Percentiles rank a stretch among this genome's conserved stretches.
Evolutionary conservation across 2,113 vertebrate species (phyloP).

Genomic region (Salminus brasiliensis): DNA sequence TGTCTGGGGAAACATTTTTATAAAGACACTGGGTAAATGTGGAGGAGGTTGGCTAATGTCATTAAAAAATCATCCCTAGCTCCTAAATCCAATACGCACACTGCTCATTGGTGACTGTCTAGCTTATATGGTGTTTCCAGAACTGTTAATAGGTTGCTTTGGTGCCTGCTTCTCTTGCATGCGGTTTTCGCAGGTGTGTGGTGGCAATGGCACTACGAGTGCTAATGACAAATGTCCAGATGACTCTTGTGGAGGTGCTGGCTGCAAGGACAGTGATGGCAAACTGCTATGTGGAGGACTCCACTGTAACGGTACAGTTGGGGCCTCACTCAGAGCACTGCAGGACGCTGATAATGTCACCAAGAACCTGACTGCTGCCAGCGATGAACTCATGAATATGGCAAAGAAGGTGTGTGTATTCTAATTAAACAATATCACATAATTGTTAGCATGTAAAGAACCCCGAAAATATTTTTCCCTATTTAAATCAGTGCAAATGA

Average conservation of each 20-base stretch:
- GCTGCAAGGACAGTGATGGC: conserved; percentile 73
- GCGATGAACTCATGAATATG: conserved; percentile 69
- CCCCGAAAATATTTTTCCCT: no score
- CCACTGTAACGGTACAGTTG: conserved; percentile 76
- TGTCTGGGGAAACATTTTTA: background rate
- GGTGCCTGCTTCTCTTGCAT: background rate
- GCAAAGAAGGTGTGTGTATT: conserved; percentile 74
- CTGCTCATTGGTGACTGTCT: no score
- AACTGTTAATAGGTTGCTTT: background rate
- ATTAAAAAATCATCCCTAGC: background rate
- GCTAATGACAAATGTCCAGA: conserved; percentile 70
- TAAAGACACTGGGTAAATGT: background rate
- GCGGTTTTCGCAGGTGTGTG: conserved; percentile 70
- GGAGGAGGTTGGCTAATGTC: background rate
- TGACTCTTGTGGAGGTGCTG: conserved; percentile 78
- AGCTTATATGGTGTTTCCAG: no score
- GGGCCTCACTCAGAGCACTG: conserved; percentile 69
- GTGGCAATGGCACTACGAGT: conserved; percentile 61
- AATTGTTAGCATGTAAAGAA: background rate
- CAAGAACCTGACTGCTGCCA: conserved; percentile 65
- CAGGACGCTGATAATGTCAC: conserved; percentile 61
- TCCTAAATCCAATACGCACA: no score
- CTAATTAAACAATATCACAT: background rate
- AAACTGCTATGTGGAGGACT: conserved; percentile 72
- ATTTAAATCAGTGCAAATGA: no score